A percentile compares a stretch with the other conserved stretches of the same genome.
phyloP scores from a whole-genome alignment of 2,888 invertebrate genomes.

The Volucella bombylans region DNA sequence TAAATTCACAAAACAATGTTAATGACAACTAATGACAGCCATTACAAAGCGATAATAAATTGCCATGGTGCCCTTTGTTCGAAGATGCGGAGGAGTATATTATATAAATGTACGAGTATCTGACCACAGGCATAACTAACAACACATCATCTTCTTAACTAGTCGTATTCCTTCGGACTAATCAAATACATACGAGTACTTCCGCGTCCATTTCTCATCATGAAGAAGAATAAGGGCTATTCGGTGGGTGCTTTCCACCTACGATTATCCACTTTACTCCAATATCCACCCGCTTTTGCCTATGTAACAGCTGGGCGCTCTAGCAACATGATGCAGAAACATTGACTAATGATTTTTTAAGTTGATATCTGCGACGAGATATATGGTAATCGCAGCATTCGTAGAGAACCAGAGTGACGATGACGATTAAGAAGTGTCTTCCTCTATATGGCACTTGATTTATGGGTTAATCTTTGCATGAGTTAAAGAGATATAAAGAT shows the following conservation, averaged over 20 bases:
- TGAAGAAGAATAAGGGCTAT: conserved; percentile 50
- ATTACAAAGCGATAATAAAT: conserved; percentile 40
- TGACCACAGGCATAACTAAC: background rate
- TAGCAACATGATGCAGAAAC: conserved; percentile 68
- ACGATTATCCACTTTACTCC: conserved; percentile 60
- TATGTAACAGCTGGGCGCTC: background rate
- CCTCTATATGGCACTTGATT: conserved; percentile 25
- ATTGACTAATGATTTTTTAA: conserved; percentile 64
- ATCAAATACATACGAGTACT: conserved; percentile 39
- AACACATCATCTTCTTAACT: conserved; percentile 22
- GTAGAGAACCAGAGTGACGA: no score
- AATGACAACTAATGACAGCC: conserved; percentile 57
- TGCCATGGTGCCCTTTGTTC: conserved; percentile 1
- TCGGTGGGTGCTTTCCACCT: conserved; percentile 12
- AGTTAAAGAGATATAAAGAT: conserved; percentile 20
- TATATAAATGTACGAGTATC: no score
- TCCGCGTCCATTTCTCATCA: conserved; percentile 65
- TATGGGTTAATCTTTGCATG: conserved; percentile 47
- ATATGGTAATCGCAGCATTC: no score
- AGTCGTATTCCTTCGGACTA: conserved; percentile 36
- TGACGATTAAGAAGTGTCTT: no score
- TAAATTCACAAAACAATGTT: conserved; percentile 57
- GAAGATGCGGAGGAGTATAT: background rate
- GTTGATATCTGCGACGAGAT: conserved; percentile 33
- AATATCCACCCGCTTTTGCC: conserved; percentile 14